Evolutionary conservation across 2,113 vertebrate genomes (phyloP).

Genomic region (Glaucidium brasilianum): DNA sequence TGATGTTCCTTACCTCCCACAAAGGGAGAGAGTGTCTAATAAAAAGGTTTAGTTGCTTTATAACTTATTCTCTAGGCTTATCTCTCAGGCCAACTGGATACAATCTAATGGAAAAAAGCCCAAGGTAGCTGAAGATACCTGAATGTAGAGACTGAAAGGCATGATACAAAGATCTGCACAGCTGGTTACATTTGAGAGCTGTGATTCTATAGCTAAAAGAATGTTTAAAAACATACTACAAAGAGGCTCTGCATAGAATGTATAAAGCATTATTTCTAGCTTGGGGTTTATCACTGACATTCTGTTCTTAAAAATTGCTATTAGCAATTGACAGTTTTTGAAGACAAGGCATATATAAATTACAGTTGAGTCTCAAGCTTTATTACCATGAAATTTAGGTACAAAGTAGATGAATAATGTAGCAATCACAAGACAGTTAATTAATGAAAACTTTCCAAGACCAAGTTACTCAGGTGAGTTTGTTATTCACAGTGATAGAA

Average conservation of each 20-base stretch:
- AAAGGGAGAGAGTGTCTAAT: neutral
- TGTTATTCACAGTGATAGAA: neutral
- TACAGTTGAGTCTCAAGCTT: neutral
- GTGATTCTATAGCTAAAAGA: neutral
- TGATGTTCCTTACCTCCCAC: neutral
- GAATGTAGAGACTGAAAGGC: neutral
- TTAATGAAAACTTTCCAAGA: constrained; percentile 37
- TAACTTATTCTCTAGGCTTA: neutral
- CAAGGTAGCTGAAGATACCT: neutral
- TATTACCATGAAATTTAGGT: neutral
- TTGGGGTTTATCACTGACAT: neutral
- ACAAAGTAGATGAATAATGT: constrained; percentile 45
- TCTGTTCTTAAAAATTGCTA: neutral
- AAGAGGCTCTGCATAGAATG: neutral
- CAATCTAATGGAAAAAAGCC: neutral
- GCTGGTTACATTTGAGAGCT: neutral
- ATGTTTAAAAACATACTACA: neutral
- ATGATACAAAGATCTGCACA: neutral
- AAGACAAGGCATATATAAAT: neutral
- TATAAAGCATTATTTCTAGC: neutral
- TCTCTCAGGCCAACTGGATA: neutral
- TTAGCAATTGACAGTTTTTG: neutral
- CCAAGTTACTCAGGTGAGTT: neutral
- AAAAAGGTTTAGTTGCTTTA: neutral
- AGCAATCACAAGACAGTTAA: constrained; percentile 20